phyloP scores from a whole-genome alignment of 2,113 vertebrate genomes.

The Nansenia antarctica region DNA sequence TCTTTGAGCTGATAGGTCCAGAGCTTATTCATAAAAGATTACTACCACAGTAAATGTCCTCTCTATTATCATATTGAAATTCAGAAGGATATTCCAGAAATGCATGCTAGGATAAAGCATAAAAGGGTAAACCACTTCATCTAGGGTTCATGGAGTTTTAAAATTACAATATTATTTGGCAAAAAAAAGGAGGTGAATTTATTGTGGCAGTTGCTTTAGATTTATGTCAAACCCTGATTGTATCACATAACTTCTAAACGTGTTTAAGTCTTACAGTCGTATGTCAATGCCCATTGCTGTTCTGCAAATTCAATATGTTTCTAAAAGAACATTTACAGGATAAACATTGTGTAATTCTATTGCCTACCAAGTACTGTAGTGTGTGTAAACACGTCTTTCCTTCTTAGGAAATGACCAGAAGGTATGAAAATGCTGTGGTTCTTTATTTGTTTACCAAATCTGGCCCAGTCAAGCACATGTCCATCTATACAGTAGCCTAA shows the following conservation, averaged over 20 bases:
- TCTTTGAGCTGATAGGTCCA: not conserved
- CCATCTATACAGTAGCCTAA: not conserved
- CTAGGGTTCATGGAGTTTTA: not conserved
- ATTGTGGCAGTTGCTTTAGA: not conserved
- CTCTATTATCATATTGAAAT: not conserved
- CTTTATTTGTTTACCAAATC: constrained; percentile 23
- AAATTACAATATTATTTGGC: not conserved
- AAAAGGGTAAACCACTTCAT: not conserved
- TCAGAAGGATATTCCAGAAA: constrained; percentile 12
- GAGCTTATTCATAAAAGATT: not conserved
- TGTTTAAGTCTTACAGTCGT: not conserved
- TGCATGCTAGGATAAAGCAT: constrained; percentile 1
- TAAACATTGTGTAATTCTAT: not conserved
- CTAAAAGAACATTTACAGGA: not conserved
- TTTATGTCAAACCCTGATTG: not conserved
- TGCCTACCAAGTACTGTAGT: not conserved
- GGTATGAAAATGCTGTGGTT: constrained; percentile 3
- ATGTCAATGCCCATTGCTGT: too few relatives aligned
- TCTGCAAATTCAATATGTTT: not conserved
- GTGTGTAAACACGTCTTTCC: not conserved
- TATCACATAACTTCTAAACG: not conserved
- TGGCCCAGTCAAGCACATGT: not conserved
- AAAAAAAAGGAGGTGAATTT: not conserved
- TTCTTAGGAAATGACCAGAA: not conserved
- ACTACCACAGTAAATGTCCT: not conserved